These are phyloP conservation scores for Paraescarpia echinospica DNA, from an alignment of 1,140 invertebrate genomes.

Conservation along the genomic window DNA sequence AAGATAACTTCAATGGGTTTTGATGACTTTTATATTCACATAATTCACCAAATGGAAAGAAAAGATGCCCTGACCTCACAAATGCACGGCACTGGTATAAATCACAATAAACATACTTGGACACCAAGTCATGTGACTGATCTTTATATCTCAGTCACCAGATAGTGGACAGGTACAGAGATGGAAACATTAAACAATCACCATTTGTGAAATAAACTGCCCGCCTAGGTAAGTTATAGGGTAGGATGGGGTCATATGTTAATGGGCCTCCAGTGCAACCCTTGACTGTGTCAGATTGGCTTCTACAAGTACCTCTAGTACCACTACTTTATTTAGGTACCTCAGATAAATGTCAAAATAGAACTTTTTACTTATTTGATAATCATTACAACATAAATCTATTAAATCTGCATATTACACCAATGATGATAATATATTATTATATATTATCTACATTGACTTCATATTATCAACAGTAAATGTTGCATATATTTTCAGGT, in stretches of 20 bases:
- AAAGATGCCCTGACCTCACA: neutral
- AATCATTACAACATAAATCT: no score
- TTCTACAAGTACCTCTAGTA: neutral
- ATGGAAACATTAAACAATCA: neutral
- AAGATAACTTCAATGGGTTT: neutral
- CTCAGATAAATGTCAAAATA: no score
- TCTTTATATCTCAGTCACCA: neutral
- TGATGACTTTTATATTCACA: no score
- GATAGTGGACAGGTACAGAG: neutral
- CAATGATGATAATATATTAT: no score
- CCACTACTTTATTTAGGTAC: no score
- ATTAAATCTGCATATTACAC: no score
- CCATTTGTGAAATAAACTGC: neutral
- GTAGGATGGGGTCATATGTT: neutral
- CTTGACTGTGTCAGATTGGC: neutral
- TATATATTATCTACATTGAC: no score
- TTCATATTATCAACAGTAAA: no score
- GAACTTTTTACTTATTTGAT: no score
- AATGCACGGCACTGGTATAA: neutral
- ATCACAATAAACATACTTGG: neutral
- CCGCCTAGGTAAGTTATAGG: neutral
- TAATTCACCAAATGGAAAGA: neutral
- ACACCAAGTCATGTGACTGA: neutral
- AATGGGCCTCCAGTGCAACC: neutral
- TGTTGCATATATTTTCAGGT: no score